Evolutionary conservation across 2,888 invertebrate genomes (phyloP), one percentile per base, ranked within the genome.

Genomic region (Pterostichus niger): DNA sequence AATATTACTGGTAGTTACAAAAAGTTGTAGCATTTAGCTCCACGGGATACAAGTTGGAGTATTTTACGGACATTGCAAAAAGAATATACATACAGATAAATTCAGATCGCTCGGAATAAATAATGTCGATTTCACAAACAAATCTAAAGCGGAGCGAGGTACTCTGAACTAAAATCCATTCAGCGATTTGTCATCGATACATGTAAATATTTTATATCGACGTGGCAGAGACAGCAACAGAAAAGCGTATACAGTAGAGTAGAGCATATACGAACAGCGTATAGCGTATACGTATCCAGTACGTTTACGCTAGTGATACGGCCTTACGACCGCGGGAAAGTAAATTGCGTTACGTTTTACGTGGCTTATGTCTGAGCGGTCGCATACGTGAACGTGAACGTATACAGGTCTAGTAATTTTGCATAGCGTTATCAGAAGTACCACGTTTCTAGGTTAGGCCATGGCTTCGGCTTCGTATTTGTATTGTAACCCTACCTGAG

Each of bases 111-210:
- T 64, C 9, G 44, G 10, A 71, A 71, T 71, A 71, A 71, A 71
- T 71, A 52, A 75, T 52, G 75, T 75, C n/a, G 31, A 75, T 75
- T 75, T 75, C 15, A 75, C 71, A 75, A 75, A 75, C 52, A 75
- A 75, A 75, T 52, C 75, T 24, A 75, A 75, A 75, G 17, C 52
- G 31, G 7, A 64, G 35, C 35, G 75, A 49, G 73, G 9, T 73
- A 49, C 52, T 75, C 52, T 7, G 17, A 52, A 31, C 33, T 75
- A 49, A 75, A 75, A 75, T 75, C 31, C 75, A 52, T 44, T 75
- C 49, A 52, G 31, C 75, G 75, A 75, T 75, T 75, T 75, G 75
- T 75, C 52, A 75, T 75, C 75, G 75, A 75, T 75, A 75, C 52
- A 33, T 75, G 75, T 75, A 75, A 75, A 75, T 75, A 75, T 75